phyloP scores from a whole-genome alignment of 2,113 vertebrate genomes.

The Eidolon helvum region DNA sequence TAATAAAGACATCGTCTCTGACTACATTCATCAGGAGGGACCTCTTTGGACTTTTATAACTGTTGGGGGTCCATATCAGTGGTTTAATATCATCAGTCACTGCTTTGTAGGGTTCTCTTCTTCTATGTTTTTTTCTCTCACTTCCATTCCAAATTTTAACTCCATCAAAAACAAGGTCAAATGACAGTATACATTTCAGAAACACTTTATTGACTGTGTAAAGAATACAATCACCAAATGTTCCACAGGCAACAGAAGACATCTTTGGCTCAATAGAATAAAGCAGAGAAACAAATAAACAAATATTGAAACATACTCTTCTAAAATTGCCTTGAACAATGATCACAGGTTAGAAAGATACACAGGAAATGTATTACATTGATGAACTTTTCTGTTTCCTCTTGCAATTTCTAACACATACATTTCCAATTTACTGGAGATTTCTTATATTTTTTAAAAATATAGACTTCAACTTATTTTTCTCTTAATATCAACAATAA shows the following conservation, averaged over 20 bases:
- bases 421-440: not conserved
- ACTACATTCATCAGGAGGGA: not conserved
- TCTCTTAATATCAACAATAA: not conserved
- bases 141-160: not conserved
- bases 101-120: not conserved
- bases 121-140: not conserved
- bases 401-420: conserved; percentile 21
- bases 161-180: not conserved
- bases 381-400: not conserved
- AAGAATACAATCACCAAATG: not conserved
- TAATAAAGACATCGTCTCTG: not conserved
- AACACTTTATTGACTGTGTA: not conserved
- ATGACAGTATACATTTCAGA: not conserved
- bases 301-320: not conserved
- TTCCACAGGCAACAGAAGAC: not conserved
- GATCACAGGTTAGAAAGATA: not conserved
- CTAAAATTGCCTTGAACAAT: not conserved
- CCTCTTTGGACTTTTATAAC: not conserved
- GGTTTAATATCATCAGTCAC: not conserved
- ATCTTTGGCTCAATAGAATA: not conserved
- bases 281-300: not conserved
- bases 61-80: rapidly evolving
- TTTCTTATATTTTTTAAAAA: not conserved
- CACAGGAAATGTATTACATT: conserved; percentile 16
- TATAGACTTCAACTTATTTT: not conserved